A percentile compares a stretch with the other conserved stretches of the same genome.
Evolutionary conservation across 2,113 vertebrate genomes (phyloP).

Genomic region (Psophia crepitans): DNA sequence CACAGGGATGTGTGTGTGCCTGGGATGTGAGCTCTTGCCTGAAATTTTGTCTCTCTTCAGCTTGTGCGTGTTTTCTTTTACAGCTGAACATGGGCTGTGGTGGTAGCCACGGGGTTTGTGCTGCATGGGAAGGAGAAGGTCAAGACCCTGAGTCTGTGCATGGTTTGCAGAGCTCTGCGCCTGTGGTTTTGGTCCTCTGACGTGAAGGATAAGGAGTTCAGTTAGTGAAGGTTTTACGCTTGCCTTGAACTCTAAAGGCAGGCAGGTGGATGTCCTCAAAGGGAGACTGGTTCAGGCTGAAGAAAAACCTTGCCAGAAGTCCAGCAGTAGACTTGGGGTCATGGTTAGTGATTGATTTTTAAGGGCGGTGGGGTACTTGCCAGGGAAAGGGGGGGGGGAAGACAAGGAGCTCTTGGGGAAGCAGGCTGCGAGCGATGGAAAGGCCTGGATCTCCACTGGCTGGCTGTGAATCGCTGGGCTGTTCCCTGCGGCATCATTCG

Average conservation of each 20-base stretch:
- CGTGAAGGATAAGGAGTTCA: not conserved
- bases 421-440: not conserved
- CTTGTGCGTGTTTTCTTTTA: accelerated
- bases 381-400: no score
- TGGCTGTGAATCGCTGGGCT: not conserved
- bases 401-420: not conserved
- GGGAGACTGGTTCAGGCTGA: not conserved
- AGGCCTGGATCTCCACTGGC: not conserved
- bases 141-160: not conserved
- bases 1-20: not conserved
- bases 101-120: not conserved
- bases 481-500: not conserved
- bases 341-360: not conserved
- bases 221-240: not conserved
- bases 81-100: not conserved
- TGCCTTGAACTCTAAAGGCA: not conserved
- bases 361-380: not conserved
- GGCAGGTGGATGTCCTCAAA: not conserved
- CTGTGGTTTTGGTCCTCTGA: not conserved
- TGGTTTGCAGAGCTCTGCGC: not conserved
- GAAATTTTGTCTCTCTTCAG: not conserved
- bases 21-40: not conserved
- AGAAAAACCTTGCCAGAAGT: not conserved
- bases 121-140: not conserved
- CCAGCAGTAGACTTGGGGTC: not conserved